These are phyloP conservation scores for Sarcoramphus papa DNA, from an alignment of 2,797 vertebrate species.

Conservation along the genomic window DNA sequence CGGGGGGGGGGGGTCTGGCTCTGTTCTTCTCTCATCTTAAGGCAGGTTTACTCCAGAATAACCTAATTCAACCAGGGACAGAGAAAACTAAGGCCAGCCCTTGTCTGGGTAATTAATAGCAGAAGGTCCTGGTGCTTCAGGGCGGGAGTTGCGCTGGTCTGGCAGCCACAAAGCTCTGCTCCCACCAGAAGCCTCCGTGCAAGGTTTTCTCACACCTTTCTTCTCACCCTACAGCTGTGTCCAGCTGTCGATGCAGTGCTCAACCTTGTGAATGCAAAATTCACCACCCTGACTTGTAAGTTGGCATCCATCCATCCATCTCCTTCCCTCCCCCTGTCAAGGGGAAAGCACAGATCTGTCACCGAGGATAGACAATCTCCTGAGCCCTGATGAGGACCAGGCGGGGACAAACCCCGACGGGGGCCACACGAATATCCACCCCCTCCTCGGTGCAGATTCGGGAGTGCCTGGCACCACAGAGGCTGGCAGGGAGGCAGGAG, in stretches of 20 bases:
- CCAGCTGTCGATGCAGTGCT: constrained; percentile 49
- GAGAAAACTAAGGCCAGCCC: not conserved
- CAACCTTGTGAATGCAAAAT: constrained; percentile 29
- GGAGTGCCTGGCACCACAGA: too few species aligned
- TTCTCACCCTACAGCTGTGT: constrained; percentile 48
- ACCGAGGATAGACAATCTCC: accelerated
- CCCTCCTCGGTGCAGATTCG: not conserved
- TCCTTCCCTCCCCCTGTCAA: not conserved
- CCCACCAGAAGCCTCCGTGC: not conserved
- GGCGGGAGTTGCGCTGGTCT: not conserved
- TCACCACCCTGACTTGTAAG: not conserved
- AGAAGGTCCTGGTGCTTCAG: not conserved
- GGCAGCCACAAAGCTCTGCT: not conserved
- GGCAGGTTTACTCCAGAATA: not conserved
- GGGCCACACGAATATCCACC: too few species aligned
- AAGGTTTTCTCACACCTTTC: not conserved
- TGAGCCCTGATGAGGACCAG: not conserved
- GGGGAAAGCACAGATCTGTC: too few species aligned
- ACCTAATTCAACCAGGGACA: not conserved
- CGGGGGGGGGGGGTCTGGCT: not conserved
- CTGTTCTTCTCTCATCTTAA: not conserved
- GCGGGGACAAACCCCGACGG: accelerated
- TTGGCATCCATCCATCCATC: not conserved
- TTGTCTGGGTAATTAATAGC: not conserved
- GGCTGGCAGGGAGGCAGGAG: not conserved